Evolutionary conservation across 2,113 vertebrate genomes (phyloP).

Genomic region (Otis tarda): DNA sequence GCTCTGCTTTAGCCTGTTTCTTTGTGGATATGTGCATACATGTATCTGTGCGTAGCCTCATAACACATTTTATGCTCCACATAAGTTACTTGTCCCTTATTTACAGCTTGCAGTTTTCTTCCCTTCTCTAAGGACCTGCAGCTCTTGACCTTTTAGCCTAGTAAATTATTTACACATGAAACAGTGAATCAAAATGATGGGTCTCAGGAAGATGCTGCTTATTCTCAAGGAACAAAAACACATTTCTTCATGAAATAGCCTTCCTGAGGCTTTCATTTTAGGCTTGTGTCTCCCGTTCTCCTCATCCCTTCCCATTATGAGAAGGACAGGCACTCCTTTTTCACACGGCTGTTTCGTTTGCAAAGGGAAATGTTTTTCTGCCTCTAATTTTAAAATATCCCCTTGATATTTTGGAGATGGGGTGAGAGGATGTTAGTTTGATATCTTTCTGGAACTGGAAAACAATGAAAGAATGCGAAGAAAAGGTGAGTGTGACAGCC

Average conservation of each 20-base stretch:
- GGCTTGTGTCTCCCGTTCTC: background rate
- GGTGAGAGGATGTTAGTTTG: background rate
- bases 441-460: background rate
- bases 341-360: background rate
- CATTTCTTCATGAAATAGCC: conserved; percentile 24
- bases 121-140: conserved; percentile 39
- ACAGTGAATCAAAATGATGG: conserved; percentile 52
- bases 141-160: conserved; percentile 65
- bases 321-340: background rate
- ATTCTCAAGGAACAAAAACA: background rate
- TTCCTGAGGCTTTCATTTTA: conserved; percentile 14
- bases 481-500: background rate
- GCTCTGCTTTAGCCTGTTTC: background rate
- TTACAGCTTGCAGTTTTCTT: conserved; percentile 56
- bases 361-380: background rate
- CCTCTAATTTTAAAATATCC: conserved; percentile 12
- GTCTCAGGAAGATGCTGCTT: conserved; percentile 56
- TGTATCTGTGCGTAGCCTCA: background rate
- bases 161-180: conserved; percentile 71
- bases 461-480: background rate
- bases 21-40: background rate
- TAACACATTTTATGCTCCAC: background rate
- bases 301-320: background rate
- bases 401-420: background rate
- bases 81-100: conserved; percentile 29